These are phyloP conservation scores for Drosophila guanche DNA, from an alignment of 1,140 invertebrate genomes.

Conservation along the genomic window DNA sequence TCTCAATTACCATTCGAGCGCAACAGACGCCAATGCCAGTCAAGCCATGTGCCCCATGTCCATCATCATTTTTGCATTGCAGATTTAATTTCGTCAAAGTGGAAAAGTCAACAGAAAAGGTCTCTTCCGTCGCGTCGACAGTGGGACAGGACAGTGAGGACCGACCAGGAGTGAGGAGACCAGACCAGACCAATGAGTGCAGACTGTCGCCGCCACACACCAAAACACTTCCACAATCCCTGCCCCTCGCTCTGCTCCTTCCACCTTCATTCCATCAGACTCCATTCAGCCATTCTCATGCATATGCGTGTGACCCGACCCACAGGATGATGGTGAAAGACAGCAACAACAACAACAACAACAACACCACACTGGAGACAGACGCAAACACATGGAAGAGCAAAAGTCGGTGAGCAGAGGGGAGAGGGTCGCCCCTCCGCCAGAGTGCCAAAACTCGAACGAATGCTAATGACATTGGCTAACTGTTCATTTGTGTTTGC, in stretches of 20 bases:
- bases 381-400: conserved; percentile 23
- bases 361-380: neutral
- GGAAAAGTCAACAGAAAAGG: conserved; percentile 69
- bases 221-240: conserved; percentile 8
- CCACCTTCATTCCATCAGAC: no score
- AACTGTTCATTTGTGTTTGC: conserved; percentile 54
- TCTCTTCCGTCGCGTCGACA: conserved; percentile 13
- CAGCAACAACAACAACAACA: conserved; percentile 3
- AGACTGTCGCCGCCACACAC: conserved; percentile 14
- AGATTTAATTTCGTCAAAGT: conserved; percentile 78
- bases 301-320: conserved; percentile 29
- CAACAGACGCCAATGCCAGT: conserved; percentile 19
- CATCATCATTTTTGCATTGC: conserved; percentile 69
- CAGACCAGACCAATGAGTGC: conserved; percentile 39
- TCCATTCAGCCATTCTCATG: neutral
- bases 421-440: neutral
- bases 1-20: conserved; percentile 66
- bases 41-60: conserved; percentile 30
- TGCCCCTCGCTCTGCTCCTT: neutral
- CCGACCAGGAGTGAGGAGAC: conserved; percentile 1
- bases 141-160: neutral
- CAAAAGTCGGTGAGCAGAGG: conserved; percentile 5
- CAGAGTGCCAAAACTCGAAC: conserved; percentile 34
- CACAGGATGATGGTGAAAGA: conserved; percentile 21
- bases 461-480: conserved; percentile 72